These are phyloP conservation scores for Sylvilagus floridanus DNA, from an alignment of 2,797 vertebrate genomes.

Conservation along the genomic window DNA sequence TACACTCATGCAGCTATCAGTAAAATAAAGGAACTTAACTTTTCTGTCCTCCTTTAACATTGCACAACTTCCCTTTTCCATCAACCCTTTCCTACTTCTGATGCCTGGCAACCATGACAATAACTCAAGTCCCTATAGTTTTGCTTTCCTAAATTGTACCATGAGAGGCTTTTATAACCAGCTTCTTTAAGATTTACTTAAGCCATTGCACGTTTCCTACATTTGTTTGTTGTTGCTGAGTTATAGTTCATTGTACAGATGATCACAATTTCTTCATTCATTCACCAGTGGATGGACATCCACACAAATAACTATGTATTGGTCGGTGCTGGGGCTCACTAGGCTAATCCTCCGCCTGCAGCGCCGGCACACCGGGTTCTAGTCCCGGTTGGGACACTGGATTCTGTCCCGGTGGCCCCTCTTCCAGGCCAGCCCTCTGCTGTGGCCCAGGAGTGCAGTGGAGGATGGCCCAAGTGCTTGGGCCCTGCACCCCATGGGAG, in stretches of 20 bases:
- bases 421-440: no score
- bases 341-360: no score
- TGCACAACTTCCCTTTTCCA: not conserved
- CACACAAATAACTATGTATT: not conserved
- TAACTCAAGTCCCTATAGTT: not conserved
- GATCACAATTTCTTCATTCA: not conserved
- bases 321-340: no score
- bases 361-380: no score
- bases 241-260: not conserved
- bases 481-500: no score
- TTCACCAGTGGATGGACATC: not conserved
- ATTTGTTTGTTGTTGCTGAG: not conserved
- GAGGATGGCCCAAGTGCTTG: no score
- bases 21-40: not conserved
- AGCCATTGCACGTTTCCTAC: not conserved
- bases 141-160: not conserved
- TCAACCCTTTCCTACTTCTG: not conserved
- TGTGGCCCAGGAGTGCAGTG: no score
- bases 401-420: no score
- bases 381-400: no score
- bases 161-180: not conserved
- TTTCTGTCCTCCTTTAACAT: not conserved
- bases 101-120: not conserved
- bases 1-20: not conserved
- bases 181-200: not conserved